A percentile compares a stretch with the other conserved stretches of the same genome.
Evolutionary conservation across 2,113 vertebrate species (phyloP).

Genomic region (Pristiophorus japonicus): DNA sequence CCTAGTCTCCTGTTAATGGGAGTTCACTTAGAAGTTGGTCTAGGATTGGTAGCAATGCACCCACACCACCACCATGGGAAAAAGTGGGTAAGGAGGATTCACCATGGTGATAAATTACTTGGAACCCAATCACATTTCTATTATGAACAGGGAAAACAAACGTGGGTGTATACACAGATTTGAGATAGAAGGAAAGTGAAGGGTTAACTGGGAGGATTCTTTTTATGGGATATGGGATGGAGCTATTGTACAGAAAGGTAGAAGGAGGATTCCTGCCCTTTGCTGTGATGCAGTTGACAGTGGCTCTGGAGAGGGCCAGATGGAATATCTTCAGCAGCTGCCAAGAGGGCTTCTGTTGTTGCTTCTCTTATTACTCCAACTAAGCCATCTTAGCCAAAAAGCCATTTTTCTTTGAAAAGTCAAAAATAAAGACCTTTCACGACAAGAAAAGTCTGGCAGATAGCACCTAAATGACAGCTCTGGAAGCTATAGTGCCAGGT

Average conservation of each 20-base stretch:
- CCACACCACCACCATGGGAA: not conserved
- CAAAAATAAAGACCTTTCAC: not conserved
- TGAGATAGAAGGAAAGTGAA: not conserved
- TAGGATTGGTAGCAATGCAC: no score
- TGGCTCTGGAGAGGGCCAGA: not conserved
- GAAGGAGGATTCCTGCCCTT: not conserved
- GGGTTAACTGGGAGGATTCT: not conserved
- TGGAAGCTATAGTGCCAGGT: not conserved
- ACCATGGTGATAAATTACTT: not conserved
- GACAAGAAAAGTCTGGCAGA: not conserved
- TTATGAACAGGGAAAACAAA: not conserved
- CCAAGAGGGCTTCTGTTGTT: not conserved
- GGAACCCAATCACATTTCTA: not conserved
- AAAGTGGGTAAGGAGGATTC: not conserved
- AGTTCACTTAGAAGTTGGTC: not conserved
- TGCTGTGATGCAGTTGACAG: not conserved
- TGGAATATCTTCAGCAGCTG: not conserved
- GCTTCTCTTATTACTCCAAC: not conserved
- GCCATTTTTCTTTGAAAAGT: not conserved
- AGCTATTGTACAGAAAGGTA: not conserved
- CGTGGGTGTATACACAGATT: not conserved
- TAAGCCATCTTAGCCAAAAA: not conserved
- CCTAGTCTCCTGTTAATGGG: not conserved
- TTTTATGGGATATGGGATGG: not conserved
- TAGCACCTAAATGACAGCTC: not conserved